Base-by-base conservation (phyloP, 2,113 vertebrate species). In the Serilophus lunatus region DNA sequence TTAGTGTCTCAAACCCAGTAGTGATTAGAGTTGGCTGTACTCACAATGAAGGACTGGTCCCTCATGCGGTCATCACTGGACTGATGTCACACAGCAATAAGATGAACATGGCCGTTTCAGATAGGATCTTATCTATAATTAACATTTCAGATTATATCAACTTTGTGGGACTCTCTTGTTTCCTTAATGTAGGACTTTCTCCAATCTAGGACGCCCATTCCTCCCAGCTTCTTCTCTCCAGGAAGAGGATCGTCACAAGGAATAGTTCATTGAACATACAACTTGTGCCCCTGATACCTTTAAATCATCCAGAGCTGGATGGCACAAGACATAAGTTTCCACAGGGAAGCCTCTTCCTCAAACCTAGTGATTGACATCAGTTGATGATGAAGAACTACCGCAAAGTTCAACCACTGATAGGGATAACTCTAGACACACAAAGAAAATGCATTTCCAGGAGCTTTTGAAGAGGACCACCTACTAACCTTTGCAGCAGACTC, bases 401-500 rank as follows among this genome's bases (percentile, higher is more conserved):
- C 0, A 2, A 83, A 80, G 6, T 10, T 12, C 54, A 76, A 19
- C 2, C 6, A 9, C 33, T 83, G 36, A 8, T 2, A 47, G 78
- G n/a, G 20, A 24, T 35, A 35, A 54, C 45, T 47, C 20, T 45
- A 45, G 45, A 47, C 54, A 56, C 7, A 1, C 7, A 65, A 65
- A 74, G 9, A 9, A 74, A 75, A 79, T 10, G 18, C 4, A 40
- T 53, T 69, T 60, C 45, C 20, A 35, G 36, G 10, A 54, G 7
- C 5, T 64, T 79, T 87, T 3, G 5, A 77, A 82, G 65, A 66
- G 64, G 29, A 82, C 6, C 18, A 26, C 4, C 19, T 26, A 89
- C 95, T 86, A 42, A 97, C 97, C 96, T 97, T 96, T 36, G 36
- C 16, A 51, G 70, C 16, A 40, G 69, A 51, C 4, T 80, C 80